These are phyloP conservation scores for Chloebia gouldiae DNA, from an alignment of 2,113 vertebrate genomes.

Conservation along the genomic window DNA sequence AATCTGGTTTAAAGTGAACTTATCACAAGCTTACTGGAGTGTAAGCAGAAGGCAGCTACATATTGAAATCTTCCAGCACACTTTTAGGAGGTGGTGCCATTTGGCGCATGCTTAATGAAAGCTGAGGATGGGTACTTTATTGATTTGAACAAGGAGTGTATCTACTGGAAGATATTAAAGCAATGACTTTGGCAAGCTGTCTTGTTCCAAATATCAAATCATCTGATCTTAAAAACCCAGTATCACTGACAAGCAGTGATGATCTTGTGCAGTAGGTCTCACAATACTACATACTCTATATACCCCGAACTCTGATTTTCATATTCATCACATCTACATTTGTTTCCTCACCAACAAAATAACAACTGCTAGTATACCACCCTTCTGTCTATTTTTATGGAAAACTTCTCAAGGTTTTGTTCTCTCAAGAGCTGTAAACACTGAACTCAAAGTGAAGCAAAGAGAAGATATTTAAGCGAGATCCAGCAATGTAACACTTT, in stretches of 20 bases:
- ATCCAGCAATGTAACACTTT: neutral
- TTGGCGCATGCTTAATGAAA: constrained; percentile 67
- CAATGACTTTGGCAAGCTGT: constrained; percentile 62
- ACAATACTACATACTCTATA: neutral
- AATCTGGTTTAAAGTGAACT: constrained; percentile 57
- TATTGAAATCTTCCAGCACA: constrained; percentile 37
- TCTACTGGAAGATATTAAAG: constrained; percentile 50
- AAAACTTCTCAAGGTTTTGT: constrained; percentile 43
- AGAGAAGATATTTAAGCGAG: neutral
- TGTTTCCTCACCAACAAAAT: constrained; percentile 1
- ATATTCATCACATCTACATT: neutral
- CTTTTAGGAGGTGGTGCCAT: constrained; percentile 61
- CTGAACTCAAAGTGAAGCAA: constrained; percentile 31
- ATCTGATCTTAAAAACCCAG: constrained; percentile 62
- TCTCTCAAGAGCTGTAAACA: constrained; percentile 39
- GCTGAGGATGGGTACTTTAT: constrained; percentile 54
- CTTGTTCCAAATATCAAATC: constrained; percentile 63
- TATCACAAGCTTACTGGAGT: constrained; percentile 51
- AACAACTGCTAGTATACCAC: constrained; percentile 10
- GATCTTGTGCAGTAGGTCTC: neutral
- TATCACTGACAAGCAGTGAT: constrained; percentile 39
- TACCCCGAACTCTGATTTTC: constrained; percentile 8
- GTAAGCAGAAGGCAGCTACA: constrained; percentile 52
- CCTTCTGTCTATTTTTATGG: constrained; percentile 54
- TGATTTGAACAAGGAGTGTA: constrained; percentile 52